Conservation (phyloP, 1,140 invertebrate genomes). For the Pogonognathellus flavescens region DNA sequence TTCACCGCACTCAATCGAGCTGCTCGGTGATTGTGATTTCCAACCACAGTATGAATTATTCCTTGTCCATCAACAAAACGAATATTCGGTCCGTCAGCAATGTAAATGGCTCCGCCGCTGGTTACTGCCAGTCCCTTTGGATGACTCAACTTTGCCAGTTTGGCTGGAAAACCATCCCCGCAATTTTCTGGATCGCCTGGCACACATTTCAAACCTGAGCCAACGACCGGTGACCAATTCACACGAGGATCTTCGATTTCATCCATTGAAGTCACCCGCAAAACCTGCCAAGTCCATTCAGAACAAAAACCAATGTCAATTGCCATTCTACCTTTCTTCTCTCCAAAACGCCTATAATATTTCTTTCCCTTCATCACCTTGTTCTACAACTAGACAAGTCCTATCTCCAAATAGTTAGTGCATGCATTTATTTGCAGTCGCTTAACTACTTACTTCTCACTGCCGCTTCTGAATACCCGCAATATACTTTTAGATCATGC, state of each 20-base stretch:
- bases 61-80: conserved; percentile 89
- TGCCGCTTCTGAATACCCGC: no score
- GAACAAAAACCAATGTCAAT: conserved; percentile 23
- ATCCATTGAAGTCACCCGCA: conserved; percentile 81
- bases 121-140: conserved; percentile 94
- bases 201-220: conserved; percentile 90
- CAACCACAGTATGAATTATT: conserved; percentile 94
- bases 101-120: conserved; percentile 91
- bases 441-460: not conserved
- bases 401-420: no score
- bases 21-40: conserved; percentile 87
- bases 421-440: not conserved
- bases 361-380: no score
- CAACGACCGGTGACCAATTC: conserved; percentile 91
- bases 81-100: conserved; percentile 94
- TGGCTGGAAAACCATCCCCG: conserved; percentile 92
- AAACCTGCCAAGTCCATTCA: conserved; percentile 71
- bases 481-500: no score
- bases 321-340: not conserved
- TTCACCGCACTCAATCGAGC: conserved; percentile 50
- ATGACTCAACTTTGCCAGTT: conserved; percentile 91
- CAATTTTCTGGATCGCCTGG: conserved; percentile 90
- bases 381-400: no score
- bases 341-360: not conserved
- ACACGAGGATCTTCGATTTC: conserved; percentile 84